phyloP scores from a whole-genome alignment of 2,888 invertebrate species.

The Drosophila maculinotata region DNA sequence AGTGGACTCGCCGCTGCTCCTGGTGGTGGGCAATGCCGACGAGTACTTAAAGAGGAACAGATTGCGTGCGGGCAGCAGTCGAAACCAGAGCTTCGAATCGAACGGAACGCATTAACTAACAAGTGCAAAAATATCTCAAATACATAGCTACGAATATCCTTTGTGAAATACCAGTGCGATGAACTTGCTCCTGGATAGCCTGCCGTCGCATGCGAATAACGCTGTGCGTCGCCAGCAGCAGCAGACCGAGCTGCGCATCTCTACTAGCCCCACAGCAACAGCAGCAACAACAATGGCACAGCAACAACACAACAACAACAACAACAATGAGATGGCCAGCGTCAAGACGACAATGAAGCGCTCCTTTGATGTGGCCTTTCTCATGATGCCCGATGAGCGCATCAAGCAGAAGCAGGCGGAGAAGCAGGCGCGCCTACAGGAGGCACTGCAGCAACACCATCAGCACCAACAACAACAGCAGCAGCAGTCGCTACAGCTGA shows the following conservation, averaged over 20 bases:
- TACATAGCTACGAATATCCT: conserved; percentile 3
- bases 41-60: conserved; percentile 85
- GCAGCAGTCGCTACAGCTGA: conserved; percentile 49
- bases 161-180: conserved; percentile 47
- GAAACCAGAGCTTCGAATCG: conserved; percentile 81
- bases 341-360: conserved; percentile 87
- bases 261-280: conserved; percentile 41
- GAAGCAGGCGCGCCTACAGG: conserved; percentile 86
- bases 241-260: conserved; percentile 66
- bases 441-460: conserved; percentile 82
- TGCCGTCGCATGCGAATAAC: conserved; percentile 64
- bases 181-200: conserved; percentile 89
- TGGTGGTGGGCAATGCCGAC: conserved; percentile 40
- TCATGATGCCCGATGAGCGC: conserved; percentile 95
- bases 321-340: conserved; percentile 74
- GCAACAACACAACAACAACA: conserved; percentile 65
- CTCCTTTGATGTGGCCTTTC: conserved; percentile 95
- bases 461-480: conserved; percentile 47
- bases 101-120: conserved; percentile 41
- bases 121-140: conserved; percentile 21
- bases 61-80: conserved; percentile 84
- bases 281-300: conserved; percentile 45
- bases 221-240: conserved; percentile 60
- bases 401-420: conserved; percentile 86
- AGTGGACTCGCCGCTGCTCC: conserved; percentile 67